Evolutionary conservation across 1,140 invertebrate species (phyloP).

Genomic region (Sinonovacula constricta): DNA sequence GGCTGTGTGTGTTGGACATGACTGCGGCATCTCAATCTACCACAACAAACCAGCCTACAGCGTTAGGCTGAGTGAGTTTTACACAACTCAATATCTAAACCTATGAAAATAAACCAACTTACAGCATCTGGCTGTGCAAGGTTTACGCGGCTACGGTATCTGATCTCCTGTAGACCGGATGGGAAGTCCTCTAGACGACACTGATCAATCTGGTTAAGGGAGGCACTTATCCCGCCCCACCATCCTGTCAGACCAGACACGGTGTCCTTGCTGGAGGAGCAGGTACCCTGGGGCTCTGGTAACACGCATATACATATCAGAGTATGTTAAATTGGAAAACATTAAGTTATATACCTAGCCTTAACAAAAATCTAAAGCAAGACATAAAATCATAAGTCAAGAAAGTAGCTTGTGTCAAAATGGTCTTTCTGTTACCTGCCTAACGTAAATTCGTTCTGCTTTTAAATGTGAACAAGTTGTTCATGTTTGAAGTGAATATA

Average conservation of each 20-base stretch:
- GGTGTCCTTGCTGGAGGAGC: slow-evolving; percentile 76
- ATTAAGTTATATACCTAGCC: too few species aligned
- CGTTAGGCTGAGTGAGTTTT: not conserved
- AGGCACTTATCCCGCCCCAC: slow-evolving; percentile 92
- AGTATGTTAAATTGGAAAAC: too few species aligned
- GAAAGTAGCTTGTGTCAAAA: too few species aligned
- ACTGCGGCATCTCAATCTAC: too few species aligned
- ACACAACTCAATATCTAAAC: not conserved
- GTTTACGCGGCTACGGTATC: slow-evolving; percentile 90
- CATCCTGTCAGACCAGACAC: slow-evolving; percentile 88
- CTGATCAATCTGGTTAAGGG: slow-evolving; percentile 84
- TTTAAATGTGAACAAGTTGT: too few species aligned
- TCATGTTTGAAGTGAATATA: too few species aligned
- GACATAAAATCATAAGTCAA: too few species aligned
- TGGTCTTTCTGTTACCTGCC: too few species aligned
- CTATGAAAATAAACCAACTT: slow-evolving; percentile 4
- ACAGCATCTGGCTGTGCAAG: slow-evolving; percentile 88
- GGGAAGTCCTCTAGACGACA: slow-evolving; percentile 89
- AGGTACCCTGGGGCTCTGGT: slow-evolving; percentile 66
- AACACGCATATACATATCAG: too few species aligned
- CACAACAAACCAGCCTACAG: too few species aligned
- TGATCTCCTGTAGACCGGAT: slow-evolving; percentile 92
- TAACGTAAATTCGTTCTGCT: too few species aligned
- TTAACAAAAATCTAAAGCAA: too few species aligned
- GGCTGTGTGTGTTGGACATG: not conserved